These are phyloP conservation scores for Hypanus sabinus DNA, from an alignment of 2,113 vertebrate genomes.

Conservation along the genomic window DNA sequence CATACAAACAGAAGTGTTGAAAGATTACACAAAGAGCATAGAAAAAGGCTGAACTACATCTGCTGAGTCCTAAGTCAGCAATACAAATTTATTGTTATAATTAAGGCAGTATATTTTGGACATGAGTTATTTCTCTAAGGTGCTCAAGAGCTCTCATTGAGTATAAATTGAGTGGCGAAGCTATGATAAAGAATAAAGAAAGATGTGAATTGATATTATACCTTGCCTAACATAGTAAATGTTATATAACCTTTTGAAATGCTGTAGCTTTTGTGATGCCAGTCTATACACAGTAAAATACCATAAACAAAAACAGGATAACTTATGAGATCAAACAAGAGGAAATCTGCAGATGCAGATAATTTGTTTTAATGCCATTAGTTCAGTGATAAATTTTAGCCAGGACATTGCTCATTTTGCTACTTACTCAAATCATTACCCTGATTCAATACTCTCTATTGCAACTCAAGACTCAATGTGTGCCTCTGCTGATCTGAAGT, in stretches of 20 bases:
- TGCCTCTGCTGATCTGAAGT: too few relatives aligned
- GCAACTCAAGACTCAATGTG: too few relatives aligned
- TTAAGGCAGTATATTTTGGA: not conserved
- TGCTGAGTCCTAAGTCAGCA: not conserved
- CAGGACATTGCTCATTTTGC: not conserved
- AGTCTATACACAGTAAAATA: not conserved
- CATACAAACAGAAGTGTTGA: not conserved
- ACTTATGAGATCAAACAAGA: too few relatives aligned
- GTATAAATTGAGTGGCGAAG: not conserved
- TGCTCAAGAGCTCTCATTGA: not conserved
- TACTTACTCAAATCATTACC: not conserved
- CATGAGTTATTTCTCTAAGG: not conserved
- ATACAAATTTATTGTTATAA: not conserved
- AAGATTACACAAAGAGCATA: not conserved
- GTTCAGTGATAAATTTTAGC: not conserved
- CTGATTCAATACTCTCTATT: not conserved
- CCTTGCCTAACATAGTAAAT: not conserved
- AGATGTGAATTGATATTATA: not conserved
- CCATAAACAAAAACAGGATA: not conserved
- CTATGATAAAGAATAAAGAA: not conserved
- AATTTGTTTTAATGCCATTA: not conserved
- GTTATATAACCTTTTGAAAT: not conserved
- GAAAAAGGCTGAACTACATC: not conserved
- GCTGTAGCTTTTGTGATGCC: not conserved
- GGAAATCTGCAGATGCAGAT: too few relatives aligned